phyloP scores from a whole-genome alignment of 2,113 vertebrate species.

The Herpetotheres cachinnans region DNA sequence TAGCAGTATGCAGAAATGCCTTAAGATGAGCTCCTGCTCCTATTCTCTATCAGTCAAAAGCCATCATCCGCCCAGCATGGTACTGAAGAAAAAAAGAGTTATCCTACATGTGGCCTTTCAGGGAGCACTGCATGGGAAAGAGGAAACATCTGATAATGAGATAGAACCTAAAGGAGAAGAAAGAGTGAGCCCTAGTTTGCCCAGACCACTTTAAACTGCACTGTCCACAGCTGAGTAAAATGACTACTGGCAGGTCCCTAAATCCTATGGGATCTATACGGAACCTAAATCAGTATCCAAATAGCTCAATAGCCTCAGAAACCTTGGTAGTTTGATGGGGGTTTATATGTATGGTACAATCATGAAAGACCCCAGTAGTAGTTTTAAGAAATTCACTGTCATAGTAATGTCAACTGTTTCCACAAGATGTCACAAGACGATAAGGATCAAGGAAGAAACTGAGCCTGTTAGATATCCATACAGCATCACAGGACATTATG shows the following conservation, averaged over 20 bases:
- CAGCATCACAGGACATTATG: too few species aligned
- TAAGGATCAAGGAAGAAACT: neutral
- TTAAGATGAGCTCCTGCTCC: neutral
- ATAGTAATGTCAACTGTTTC: neutral
- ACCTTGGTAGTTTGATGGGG: neutral
- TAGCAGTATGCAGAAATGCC: neutral
- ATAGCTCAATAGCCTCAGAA: neutral
- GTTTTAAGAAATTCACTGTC: neutral
- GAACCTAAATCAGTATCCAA: neutral
- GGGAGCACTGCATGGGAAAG: neutral
- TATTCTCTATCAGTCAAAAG: neutral
- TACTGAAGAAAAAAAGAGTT: neutral
- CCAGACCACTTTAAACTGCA: neutral
- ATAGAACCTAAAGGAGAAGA: neutral
- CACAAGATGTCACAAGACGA: constrained; percentile 35
- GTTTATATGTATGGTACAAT: neutral
- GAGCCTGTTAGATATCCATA: neutral
- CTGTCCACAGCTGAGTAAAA: neutral
- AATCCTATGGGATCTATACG: neutral
- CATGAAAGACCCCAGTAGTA: fast-evolving
- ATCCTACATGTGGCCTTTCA: neutral
- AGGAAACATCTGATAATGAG: neutral
- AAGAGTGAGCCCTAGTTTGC: neutral
- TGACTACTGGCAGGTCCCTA: neutral
- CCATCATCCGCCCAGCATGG: neutral